A percentile compares a stretch with the other conserved stretches of the same genome.
Conservation (phyloP, 2,113 vertebrate species). For the Cyrtonyx montezumae region DNA sequence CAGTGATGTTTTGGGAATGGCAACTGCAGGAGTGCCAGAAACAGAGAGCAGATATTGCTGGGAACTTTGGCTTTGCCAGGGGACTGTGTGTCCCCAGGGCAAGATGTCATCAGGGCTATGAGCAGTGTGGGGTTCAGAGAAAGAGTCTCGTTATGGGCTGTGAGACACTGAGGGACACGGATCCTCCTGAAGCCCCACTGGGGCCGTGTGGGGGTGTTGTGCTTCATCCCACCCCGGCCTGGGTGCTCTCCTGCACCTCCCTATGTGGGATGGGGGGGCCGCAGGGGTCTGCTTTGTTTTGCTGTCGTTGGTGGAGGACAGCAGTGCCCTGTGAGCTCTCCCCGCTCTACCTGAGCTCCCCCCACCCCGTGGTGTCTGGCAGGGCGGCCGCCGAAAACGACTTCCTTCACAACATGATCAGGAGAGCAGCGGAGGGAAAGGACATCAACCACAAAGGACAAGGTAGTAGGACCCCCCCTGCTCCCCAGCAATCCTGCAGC, state of each 20-base stretch:
- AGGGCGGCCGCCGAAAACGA: conserved; percentile 58
- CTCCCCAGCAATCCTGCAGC: fast-evolving
- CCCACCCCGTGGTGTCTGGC: not conserved
- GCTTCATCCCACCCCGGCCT: not conserved
- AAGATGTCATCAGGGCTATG: fast-evolving
- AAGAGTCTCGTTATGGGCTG: not conserved
- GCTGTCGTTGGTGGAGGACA: not conserved
- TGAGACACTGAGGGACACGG: not conserved
- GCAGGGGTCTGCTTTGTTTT: fast-evolving
- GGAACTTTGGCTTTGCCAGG: not conserved
- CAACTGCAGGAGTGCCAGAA: not conserved
- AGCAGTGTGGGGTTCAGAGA: not conserved
- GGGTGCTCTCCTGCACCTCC: not conserved
- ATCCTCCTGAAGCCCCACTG: fast-evolving
- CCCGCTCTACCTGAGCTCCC: fast-evolving
- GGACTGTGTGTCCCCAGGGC: too few species aligned
- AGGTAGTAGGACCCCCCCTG: not conserved
- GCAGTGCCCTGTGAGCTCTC: fast-evolving
- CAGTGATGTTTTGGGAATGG: too few species aligned
- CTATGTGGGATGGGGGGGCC: too few species aligned
- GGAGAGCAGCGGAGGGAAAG: conserved; percentile 52
- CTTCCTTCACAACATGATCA: conserved; percentile 70
- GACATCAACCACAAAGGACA: conserved; percentile 75
- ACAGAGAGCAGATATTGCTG: not conserved
- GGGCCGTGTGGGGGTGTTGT: not conserved